Conservation (phyloP, 2,888 invertebrate genomes). For the Nomada fabriciana region DNA sequence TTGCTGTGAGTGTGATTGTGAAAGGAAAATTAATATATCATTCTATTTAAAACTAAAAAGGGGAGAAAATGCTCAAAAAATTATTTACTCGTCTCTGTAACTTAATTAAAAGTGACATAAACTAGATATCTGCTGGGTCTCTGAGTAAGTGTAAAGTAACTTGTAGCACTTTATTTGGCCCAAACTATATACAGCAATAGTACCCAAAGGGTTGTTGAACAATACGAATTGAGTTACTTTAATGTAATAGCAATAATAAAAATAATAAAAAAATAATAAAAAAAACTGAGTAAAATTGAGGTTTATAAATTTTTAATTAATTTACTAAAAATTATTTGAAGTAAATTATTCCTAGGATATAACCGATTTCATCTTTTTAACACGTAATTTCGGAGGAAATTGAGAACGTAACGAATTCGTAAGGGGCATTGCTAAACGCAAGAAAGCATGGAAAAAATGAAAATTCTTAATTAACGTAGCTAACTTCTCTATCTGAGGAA, state of each 20-base stretch:
- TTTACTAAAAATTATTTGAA: background rate
- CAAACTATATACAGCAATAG: no score
- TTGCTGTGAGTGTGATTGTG: background rate
- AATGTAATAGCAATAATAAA: no score
- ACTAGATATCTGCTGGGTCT: no score
- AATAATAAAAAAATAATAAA: no score
- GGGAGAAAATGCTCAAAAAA: background rate
- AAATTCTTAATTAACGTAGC: background rate
- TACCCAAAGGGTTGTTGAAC: no score
- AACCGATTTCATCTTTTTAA: background rate
- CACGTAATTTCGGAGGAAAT: conserved; percentile 3
- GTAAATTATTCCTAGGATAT: background rate
- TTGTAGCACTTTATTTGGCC: no score
- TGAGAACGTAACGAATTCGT: background rate
- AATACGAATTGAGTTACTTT: no score
- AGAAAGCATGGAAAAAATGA: conserved; percentile 3
- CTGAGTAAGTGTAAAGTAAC: no score
- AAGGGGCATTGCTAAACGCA: background rate
- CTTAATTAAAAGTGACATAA: no score
- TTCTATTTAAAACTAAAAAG: background rate
- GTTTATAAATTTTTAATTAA: background rate
- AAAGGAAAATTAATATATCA: background rate
- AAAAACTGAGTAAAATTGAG: no score
- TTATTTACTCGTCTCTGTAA: background rate
- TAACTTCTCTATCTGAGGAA: background rate